A percentile compares a stretch with the other conserved stretches of the same genome.
phyloP scores from a whole-genome alignment of 2,888 invertebrate species.

The Oligia latruncula region DNA sequence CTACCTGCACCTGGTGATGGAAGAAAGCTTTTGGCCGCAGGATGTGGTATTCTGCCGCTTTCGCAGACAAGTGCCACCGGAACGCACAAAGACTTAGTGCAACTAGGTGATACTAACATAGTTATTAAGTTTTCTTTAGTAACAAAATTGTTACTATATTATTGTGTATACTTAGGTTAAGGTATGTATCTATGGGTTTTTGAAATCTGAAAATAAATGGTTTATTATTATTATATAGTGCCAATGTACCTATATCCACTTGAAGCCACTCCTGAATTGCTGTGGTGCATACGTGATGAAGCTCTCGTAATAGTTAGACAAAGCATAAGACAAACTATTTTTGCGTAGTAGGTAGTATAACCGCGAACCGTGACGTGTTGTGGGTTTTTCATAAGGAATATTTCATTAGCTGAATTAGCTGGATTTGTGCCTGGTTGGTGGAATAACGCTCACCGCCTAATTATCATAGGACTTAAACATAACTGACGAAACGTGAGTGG shows the following conservation, averaged over 20 bases:
- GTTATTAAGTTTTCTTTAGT: too few relatives aligned
- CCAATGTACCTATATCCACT: constrained; percentile 2
- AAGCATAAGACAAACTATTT: not conserved
- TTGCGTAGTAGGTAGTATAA: not conserved
- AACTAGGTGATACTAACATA: too few relatives aligned
- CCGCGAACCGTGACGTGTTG: not conserved
- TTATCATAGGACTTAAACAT: not conserved
- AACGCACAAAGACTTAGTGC: too few relatives aligned
- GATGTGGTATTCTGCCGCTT: too few relatives aligned
- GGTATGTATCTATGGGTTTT: too few relatives aligned
- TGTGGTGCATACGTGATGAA: constrained; percentile 8
- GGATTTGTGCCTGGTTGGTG: not conserved
- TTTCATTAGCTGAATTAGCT: not conserved
- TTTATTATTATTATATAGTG: not conserved
- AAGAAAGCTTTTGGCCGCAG: too few relatives aligned
- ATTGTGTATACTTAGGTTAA: too few relatives aligned
- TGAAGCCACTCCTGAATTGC: not conserved
- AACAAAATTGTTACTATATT: too few relatives aligned
- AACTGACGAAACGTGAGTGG: not conserved
- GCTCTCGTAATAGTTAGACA: not conserved
- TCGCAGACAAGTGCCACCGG: too few relatives aligned
- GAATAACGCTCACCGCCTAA: not conserved
- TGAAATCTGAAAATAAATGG: too few relatives aligned
- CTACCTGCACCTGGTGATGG: too few relatives aligned
- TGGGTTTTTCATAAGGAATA: not conserved